Evolutionary conservation across 2,797 vertebrate genomes (phyloP).

Genomic region (Cyclura pinguis): DNA sequence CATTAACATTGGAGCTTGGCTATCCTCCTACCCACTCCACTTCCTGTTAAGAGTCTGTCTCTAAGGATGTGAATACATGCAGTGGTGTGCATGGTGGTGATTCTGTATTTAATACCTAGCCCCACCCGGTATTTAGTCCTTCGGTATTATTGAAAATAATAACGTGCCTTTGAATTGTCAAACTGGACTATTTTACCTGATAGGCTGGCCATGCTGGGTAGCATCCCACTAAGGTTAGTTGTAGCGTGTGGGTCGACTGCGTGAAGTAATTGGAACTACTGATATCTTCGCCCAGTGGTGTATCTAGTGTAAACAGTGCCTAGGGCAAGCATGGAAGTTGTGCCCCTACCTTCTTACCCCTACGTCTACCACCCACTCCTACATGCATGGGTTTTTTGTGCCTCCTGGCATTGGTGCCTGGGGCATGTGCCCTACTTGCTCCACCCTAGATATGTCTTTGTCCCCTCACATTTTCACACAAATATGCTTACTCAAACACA

Average conservation of each 20-base stretch:
- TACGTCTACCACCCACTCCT: no score
- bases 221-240: no score
- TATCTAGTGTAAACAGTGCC: no score
- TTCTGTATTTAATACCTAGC: constrained; percentile 21
- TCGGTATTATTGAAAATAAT: background rate
- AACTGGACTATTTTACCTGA: constrained; percentile 28
- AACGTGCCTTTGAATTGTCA: constrained; percentile 7
- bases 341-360: no score
- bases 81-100: background rate
- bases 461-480: background rate
- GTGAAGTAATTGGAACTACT: no score
- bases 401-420: no score
- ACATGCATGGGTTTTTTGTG: no score
- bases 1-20: background rate
- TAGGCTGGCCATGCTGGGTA: background rate
- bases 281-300: no score
- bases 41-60: constrained; percentile 2
- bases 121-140: background rate
- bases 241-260: no score
- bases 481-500: background rate
- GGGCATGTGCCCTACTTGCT: no score
- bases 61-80: background rate
- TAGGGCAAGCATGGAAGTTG: no score
- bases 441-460: no score
- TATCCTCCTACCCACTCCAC: constrained; percentile 1